phyloP scores from a whole-genome alignment of 2,797 vertebrate species.

The Denticeps clupeoides region DNA sequence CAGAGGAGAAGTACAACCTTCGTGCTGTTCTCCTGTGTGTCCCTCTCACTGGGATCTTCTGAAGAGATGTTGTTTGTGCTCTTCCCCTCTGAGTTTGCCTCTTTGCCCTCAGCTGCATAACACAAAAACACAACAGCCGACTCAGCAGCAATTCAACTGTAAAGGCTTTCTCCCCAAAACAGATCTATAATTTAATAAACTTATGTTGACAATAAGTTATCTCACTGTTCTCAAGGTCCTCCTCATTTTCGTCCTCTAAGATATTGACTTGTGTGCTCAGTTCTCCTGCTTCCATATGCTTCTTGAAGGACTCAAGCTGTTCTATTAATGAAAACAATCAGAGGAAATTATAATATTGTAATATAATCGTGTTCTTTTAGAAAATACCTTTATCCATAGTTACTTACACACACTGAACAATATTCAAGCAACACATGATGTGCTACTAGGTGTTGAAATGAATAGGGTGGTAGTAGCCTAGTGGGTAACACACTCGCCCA shows the following conservation, averaged over 20 bases:
- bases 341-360: slow-evolving; percentile 8
- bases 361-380: too few species aligned
- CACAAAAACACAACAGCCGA: too few species aligned
- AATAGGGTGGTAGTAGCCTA: too few species aligned
- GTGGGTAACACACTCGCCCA: too few species aligned
- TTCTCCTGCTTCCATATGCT: slow-evolving; percentile 95
- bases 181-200: too few species aligned
- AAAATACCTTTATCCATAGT: too few species aligned
- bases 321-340: slow-evolving; percentile 54
- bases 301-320: slow-evolving; percentile 92
- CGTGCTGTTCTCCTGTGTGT: slow-evolving; percentile 68
- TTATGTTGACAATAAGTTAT: too few species aligned
- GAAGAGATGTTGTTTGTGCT: slow-evolving; percentile 68
- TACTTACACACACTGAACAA: neutral
- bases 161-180: neutral
- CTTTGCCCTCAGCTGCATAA: slow-evolving; percentile 76
- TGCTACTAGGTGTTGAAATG: neutral
- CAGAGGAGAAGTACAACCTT: slow-evolving; percentile 62
- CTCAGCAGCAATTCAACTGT: slow-evolving; percentile 49
- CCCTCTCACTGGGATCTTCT: slow-evolving; percentile 77
- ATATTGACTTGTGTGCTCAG: slow-evolving; percentile 80
- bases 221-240: slow-evolving; percentile 83
- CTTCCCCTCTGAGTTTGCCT: slow-evolving; percentile 79
- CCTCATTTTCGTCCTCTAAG: slow-evolving; percentile 89
- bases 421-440: neutral